Base-by-base conservation (phyloP, 2,797 vertebrate species). In the Labeo calbasu region DNA sequence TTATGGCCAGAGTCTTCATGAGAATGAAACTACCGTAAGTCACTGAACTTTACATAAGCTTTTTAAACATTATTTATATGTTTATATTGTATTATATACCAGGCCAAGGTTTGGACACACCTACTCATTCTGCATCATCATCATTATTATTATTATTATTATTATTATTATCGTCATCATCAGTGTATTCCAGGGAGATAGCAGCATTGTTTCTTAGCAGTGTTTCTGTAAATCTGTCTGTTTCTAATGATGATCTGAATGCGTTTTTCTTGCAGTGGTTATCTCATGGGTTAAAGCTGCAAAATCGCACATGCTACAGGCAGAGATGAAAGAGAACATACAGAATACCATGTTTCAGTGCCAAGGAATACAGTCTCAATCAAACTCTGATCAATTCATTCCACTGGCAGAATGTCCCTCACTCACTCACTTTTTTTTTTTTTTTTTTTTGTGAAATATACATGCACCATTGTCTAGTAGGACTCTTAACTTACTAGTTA, bases 1-100 rank as follows among this genome's bases (percentile, higher is more conserved):
- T 99, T 95, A 99, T 99, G 98, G 98, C 98, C 84, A 94, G 98
- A 91, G 98, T 99, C 69, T 99, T 99, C 94, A 99, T 99, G 98
- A 96, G 98, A 89, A 99, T 99, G 98, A 99, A 99, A 90, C 92
- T 99, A 88, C 98, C 98, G 98, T 99, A 96, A 98, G 98, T 97
- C 8, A 25, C 6, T n/a, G 1, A n/a, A 57, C 19, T 59, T 84
- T n/a, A 6, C 36, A 72, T 8, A 25, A 68, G 14, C 36, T 21
- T 61, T 53, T 81, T 23, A 57, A 71, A 28, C 25, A 36, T 57
- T 12, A 14, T 68, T 40, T 61, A 57, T 13, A 43, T 75, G 17
- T 55, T 53, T 36, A 36, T 36, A 75, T 55, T 75, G 1, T 75
- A 36, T 55, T 36, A 36, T 28, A 36, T 75, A 32, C 61, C 61